These are phyloP conservation scores for Oncopodura yosiiana DNA, from an alignment of 1,140 invertebrate genomes.

Conservation along the genomic window DNA sequence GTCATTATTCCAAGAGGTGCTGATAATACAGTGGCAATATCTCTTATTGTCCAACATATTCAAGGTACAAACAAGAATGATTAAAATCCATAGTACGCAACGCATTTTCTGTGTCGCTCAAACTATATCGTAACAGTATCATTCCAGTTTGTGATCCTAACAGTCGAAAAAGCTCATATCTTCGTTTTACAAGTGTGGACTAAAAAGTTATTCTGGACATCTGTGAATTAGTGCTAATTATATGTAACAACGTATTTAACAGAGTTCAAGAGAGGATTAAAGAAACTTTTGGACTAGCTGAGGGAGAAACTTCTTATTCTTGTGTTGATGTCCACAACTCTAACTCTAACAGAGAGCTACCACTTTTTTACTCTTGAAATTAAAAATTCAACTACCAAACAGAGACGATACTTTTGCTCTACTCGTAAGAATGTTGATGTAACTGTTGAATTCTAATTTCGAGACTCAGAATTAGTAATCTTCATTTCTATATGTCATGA, in stretches of 20 bases:
- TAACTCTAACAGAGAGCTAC: background rate
- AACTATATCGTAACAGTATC: no score
- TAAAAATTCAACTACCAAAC: background rate
- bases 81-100: background rate
- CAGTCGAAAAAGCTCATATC: background rate
- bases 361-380: background rate
- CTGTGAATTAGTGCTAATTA: background rate
- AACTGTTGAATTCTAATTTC: no score
- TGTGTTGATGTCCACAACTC: background rate
- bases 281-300: background rate
- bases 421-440: background rate
- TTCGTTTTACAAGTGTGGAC: background rate
- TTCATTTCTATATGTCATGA: background rate
- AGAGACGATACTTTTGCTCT: background rate
- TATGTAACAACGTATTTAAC: background rate
- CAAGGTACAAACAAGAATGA: background rate
- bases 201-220: background rate
- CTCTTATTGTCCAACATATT: conserved; percentile 27
- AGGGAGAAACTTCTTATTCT: background rate
- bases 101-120: background rate
- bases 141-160: no score
- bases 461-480: background rate
- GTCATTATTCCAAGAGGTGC: conserved; percentile 96
- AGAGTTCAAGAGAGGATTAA: background rate
- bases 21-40: conserved; percentile 60